Conservation (phyloP, 2,797 vertebrate genomes). For the Xiphorhynchus erythropygius region DNA sequence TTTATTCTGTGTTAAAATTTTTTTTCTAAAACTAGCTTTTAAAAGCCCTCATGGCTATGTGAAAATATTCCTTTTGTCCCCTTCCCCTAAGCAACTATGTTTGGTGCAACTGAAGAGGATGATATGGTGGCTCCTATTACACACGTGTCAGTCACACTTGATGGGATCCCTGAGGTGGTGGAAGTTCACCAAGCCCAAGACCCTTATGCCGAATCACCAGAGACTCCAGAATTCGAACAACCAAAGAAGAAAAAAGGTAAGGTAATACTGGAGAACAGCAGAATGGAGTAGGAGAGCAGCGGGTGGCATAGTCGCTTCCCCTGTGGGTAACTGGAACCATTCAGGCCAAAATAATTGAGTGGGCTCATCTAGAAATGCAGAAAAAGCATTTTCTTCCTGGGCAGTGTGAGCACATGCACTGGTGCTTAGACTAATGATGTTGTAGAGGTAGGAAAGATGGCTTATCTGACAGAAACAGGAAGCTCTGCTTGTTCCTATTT, state of each 20-base stretch:
- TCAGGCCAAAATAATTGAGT: neutral
- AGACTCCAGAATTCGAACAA: conserved; percentile 77
- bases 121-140: conserved; percentile 85
- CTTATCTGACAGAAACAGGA: neutral
- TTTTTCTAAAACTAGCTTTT: neutral
- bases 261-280: neutral
- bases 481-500: neutral
- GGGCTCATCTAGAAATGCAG: neutral
- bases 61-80: neutral
- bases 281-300: neutral
- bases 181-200: conserved; percentile 81
- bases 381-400: neutral
- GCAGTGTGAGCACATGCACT: neutral
- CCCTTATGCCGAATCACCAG: conserved; percentile 71
- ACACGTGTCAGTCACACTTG: conserved; percentile 87
- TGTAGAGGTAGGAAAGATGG: neutral
- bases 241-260: conserved; percentile 90
- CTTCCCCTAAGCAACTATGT: conserved; percentile 84
- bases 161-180: conserved; percentile 85
- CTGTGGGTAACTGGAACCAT: neutral
- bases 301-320: accelerated
- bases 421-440: neutral
- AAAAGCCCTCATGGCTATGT: neutral
- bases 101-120: conserved; percentile 85
- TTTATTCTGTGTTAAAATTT: neutral